A percentile compares a stretch with the other conserved stretches of the same genome.
Evolutionary conservation across 1,140 invertebrate species (phyloP).

Genomic region (Eriosoma lanigerum): DNA sequence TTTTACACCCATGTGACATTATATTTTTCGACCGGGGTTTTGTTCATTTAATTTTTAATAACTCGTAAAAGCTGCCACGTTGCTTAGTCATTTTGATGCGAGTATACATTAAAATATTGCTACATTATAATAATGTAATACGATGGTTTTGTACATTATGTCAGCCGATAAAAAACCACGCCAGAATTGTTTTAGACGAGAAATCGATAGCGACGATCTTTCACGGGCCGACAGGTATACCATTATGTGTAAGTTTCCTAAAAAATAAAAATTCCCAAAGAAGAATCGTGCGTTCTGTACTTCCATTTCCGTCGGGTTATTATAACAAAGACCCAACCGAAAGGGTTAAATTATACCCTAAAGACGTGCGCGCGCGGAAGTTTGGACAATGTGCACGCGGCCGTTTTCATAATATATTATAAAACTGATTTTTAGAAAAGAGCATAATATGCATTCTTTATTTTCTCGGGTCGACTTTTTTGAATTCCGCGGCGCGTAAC

Average conservation of each 20-base stretch:
- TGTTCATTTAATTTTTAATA: conserved; percentile 39
- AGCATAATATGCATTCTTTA: background rate
- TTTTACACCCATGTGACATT: too few species aligned
- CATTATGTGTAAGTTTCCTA: background rate
- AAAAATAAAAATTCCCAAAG: background rate
- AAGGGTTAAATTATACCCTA: conserved; percentile 35
- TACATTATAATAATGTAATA: too few species aligned
- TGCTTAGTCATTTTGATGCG: too few species aligned
- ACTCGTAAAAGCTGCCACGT: conserved; percentile 32
- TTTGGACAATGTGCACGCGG: background rate
- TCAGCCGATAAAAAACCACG: too few species aligned
- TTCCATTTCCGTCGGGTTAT: conserved; percentile 19
- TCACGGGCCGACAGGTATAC: background rate
- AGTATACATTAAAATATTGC: too few species aligned
- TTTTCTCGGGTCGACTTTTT: background rate
- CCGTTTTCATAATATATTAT: background rate
- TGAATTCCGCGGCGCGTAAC: background rate
- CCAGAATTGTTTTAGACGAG: too few species aligned
- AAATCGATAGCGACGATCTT: background rate
- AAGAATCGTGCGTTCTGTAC: background rate
- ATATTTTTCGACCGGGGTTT: background rate
- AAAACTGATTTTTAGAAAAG: background rate
- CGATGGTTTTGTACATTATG: too few species aligned
- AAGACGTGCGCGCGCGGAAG: background rate
- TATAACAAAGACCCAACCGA: background rate